Base-by-base conservation (phyloP, 2,113 vertebrate genomes). In the Sinocyclocheilus rhinocerous region DNA sequence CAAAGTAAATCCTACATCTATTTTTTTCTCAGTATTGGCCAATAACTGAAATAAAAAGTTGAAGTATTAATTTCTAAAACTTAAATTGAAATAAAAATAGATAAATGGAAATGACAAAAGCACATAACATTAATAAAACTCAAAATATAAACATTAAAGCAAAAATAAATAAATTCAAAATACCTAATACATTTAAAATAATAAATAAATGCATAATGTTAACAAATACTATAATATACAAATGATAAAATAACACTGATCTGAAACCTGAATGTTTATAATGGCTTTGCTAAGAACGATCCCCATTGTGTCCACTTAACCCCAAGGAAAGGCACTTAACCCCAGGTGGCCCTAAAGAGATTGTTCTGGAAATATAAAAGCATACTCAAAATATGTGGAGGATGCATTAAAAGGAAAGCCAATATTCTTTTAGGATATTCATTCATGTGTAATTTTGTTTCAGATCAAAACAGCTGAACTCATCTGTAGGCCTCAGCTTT, bases 381-480 rank as follows among this genome's bases (percentile, higher is more conserved):
- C 15, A 33, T 33, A 33, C 15, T 39, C 0, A 20, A 72, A 72
- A 72, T 1, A 72, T 39, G 8, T 2, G 18, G 33, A 72, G n/a
- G 75, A 29, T 1, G 13, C 2, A 29, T 16, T 48, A 29, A 16
- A 76, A 55, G n/a, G 13, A 76, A 76, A 76, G 75, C n/a, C 24
- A 26, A 26, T 18, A 29, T 55, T 76, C 77, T 39, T 79, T 22
- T 22, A 39, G 61, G 55, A 79, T 61, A 20, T n/a, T 79, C 29
- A 15, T 79, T 29, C 29, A 59, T 39, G 12, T 33, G 10, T 26
- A 20, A 50, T 69, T 82, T 18, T 8, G 4, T 33, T 65, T 65
- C 50, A 24, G 70, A 76, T 82, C 80, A 18, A 82, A 86, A 52
- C 36, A 75, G n/a, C 78, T 67, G 22, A 67, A 72, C 65, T 72